Conservation (phyloP, 2,888 invertebrate species). For the Aleiodes leptofemur region DNA sequence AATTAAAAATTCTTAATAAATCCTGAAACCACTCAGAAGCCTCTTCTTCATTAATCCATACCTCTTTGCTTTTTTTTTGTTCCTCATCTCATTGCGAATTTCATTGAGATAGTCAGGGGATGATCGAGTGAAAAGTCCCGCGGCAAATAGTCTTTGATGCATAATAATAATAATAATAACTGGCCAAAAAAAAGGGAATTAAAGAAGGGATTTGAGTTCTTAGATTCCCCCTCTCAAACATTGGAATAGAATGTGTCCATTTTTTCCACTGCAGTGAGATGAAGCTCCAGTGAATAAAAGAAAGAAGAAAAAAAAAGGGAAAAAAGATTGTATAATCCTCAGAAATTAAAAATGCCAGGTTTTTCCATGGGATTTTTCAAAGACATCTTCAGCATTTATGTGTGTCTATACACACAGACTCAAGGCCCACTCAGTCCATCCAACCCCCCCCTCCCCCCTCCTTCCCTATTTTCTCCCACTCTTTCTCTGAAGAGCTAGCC, state of each 20-base stretch:
- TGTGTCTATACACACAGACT: conserved; percentile 30
- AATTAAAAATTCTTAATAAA: not conserved
- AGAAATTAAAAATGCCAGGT: conserved; percentile 71
- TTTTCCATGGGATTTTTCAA: conserved; percentile 22
- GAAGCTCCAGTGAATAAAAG: conserved; percentile 3
- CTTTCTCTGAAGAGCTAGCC: too few relatives aligned
- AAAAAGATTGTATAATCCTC: conserved; percentile 65
- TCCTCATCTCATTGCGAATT: conserved; percentile 24
- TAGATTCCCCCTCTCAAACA: conserved; percentile 14
- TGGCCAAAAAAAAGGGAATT: not conserved
- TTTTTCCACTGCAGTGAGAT: not conserved
- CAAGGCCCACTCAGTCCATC: conserved; percentile 27
- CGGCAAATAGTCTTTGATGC: conserved; percentile 25
- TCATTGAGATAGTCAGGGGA: not conserved
- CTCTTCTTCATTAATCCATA: conserved; percentile 35
- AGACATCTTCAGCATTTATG: conserved; percentile 21
- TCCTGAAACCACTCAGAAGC: not conserved
- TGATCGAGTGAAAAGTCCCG: not conserved
- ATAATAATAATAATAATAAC: too few relatives aligned
- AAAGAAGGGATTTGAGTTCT: conserved; percentile 12
- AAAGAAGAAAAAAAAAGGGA: conserved; percentile 12
- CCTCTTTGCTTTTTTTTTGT: conserved; percentile 7
- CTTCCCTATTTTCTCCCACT: too few relatives aligned
- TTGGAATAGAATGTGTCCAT: conserved; percentile 2
- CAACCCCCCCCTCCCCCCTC: too few relatives aligned